phyloP scores from a whole-genome alignment of 1,140 invertebrate species.

The Mylabris phalerata region DNA sequence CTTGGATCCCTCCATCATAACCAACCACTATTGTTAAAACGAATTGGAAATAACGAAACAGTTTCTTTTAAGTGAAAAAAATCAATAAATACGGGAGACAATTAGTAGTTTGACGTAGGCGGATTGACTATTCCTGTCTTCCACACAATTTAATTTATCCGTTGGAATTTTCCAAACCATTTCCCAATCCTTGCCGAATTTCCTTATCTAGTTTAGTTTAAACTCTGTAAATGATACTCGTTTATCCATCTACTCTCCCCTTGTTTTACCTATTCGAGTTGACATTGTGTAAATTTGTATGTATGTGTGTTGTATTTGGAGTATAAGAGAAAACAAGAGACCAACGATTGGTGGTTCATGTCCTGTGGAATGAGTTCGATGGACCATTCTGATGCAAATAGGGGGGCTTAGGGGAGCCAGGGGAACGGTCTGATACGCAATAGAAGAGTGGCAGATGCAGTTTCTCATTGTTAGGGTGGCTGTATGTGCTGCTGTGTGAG shows the following conservation, averaged over 20 bases:
- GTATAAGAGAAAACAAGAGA: not conserved
- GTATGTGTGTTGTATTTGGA: not conserved
- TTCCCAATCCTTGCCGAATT: too few species aligned
- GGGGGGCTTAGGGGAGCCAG: conserved; percentile 15
- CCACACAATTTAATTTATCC: too few species aligned
- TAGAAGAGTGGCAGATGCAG: conserved; percentile 29
- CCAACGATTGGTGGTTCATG: not conserved
- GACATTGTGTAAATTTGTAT: not conserved
- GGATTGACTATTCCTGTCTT: too few species aligned
- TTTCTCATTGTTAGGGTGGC: conserved; percentile 27
- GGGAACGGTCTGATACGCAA: not conserved
- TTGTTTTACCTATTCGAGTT: not conserved
- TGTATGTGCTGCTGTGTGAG: not conserved
- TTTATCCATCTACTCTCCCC: not conserved
- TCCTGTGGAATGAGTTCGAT: conserved; percentile 1
- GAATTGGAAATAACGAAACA: too few species aligned
- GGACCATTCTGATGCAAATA: conserved; percentile 31
- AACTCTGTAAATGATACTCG: too few species aligned
- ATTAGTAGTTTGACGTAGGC: too few species aligned
- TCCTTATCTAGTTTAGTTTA: too few species aligned
- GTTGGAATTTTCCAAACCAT: too few species aligned
- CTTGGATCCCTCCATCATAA: too few species aligned
- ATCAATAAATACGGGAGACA: too few species aligned
- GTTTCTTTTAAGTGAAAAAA: too few species aligned
- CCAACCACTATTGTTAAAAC: too few species aligned